phyloP scores from a whole-genome alignment of 2,888 invertebrate genomes.

The Cataglyphis rosenhaueri region DNA sequence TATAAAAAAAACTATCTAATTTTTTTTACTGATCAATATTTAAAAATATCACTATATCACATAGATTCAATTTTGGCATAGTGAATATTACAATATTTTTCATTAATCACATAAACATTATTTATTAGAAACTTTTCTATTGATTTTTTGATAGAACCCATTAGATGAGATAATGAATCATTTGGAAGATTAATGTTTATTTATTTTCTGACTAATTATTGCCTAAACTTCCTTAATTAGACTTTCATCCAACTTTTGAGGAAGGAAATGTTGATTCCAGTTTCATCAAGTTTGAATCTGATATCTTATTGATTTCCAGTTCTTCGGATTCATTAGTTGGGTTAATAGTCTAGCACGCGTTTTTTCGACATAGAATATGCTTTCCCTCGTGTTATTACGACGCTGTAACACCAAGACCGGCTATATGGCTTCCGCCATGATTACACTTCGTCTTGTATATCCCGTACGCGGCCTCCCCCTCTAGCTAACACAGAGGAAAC shows the following conservation, averaged over 20 bases:
- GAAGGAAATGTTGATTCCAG: neutral
- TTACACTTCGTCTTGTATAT: constrained; percentile 29
- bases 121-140: constrained; percentile 21
- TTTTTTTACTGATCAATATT: neutral
- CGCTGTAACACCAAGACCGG: neutral
- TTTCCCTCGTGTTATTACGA: neutral
- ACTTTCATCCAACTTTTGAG: neutral
- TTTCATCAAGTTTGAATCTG: neutral
- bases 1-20: neutral
- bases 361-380: constrained; percentile 5
- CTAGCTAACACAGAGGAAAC: constrained; percentile 40
- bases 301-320: constrained; percentile 1
- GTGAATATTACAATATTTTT: neutral
- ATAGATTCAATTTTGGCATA: neutral
- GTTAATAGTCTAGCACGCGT: neutral
- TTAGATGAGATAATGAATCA: neutral
- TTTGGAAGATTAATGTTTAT: neutral
- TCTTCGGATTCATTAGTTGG: neutral
- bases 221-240: neutral
- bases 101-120: neutral
- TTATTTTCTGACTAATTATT: neutral
- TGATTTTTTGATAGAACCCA: constrained; percentile 2
- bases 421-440: constrained; percentile 8
- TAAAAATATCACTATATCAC: neutral
- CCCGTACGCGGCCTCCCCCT: neutral